Base-by-base conservation (phyloP, 2,797 vertebrate genomes). In the Bryconaethiops microstoma region DNA sequence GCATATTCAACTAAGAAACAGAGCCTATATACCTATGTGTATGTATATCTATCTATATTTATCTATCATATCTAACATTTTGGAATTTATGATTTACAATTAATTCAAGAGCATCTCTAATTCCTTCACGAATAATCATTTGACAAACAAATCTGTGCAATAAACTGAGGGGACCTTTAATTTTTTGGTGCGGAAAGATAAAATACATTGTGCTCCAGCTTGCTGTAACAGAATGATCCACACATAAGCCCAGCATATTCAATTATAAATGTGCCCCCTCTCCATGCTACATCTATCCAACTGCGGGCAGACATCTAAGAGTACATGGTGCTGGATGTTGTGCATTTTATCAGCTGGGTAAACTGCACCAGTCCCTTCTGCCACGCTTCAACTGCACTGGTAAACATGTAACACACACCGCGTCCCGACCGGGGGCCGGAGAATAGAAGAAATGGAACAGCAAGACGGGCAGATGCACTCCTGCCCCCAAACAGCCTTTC, bases 331-430 rank as follows among this genome's bases (percentile, higher is more conserved):
- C 7, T 54, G 19, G 57, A 63, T 21, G 29, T 12, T 1, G 85
- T 86, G 59, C 84, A 65, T 83, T 84, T 83, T 81, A 90, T 93
- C 85, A 83, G 83, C 75, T 75, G 76, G 82, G 83, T 87, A 84
- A 89, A 90, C 89, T 89, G 87, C 87, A 86, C 75, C 77, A 62
- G 62, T 83, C 85, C 83, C 64, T 72, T 81, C 77, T 25, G 74
- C 25, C 71, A 25, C n/a, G 48, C 67, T 67, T 87, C 80, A 84
- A 87, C 88, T 89, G 85, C 88, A 81, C 82, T 79, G 83, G 65
- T 91, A 87, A 85, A 74, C 78, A 88, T 71, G 80, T 86, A 87
- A 85, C 80, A 76, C 80, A 90, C 82, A 81, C 72, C 74, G 63
- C 39, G 50, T 29, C 29, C 64, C 65, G 35, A 39, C 54, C n/a